Conservation (phyloP, 2,888 invertebrate genomes). For the Orthosia gothica region DNA sequence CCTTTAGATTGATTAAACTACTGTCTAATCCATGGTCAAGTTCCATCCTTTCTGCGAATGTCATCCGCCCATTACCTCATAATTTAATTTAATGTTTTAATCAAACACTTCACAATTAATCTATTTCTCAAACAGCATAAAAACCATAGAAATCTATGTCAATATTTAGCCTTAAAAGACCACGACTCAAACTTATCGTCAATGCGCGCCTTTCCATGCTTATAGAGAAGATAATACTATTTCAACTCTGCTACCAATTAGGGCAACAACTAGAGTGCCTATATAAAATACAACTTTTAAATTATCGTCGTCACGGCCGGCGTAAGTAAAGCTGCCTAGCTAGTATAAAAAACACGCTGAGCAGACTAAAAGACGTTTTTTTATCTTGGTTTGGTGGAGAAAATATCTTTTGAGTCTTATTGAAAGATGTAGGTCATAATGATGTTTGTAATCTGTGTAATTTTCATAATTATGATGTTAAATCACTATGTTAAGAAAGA, state of each 20-base stretch:
- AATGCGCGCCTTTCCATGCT: background rate
- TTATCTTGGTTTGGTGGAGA: background rate
- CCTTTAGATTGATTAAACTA: too few species aligned
- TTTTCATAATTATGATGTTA: background rate
- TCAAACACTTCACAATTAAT: background rate
- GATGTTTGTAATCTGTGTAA: background rate
- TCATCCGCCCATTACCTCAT: background rate
- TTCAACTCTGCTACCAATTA: constrained; percentile 59
- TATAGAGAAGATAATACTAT: constrained; percentile 33
- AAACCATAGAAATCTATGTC: too few species aligned
- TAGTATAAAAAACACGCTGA: constrained; percentile 11
- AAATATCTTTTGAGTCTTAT: background rate
- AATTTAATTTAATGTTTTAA: too few species aligned
- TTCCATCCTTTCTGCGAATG: background rate
- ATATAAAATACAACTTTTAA: constrained; percentile 37
- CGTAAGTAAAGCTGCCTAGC: constrained; percentile 40
- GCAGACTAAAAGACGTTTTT: too few species aligned
- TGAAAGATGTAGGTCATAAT: background rate
- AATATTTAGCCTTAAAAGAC: background rate
- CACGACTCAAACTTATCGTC: background rate
- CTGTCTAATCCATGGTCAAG: too few species aligned
- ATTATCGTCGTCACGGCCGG: constrained; percentile 23
- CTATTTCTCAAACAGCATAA: background rate
- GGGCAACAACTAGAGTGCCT: constrained; percentile 48
- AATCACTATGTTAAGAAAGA: too few species aligned